Base-by-base conservation (phyloP, 2,113 vertebrate genomes). In the Lamprologus speciosus region DNA sequence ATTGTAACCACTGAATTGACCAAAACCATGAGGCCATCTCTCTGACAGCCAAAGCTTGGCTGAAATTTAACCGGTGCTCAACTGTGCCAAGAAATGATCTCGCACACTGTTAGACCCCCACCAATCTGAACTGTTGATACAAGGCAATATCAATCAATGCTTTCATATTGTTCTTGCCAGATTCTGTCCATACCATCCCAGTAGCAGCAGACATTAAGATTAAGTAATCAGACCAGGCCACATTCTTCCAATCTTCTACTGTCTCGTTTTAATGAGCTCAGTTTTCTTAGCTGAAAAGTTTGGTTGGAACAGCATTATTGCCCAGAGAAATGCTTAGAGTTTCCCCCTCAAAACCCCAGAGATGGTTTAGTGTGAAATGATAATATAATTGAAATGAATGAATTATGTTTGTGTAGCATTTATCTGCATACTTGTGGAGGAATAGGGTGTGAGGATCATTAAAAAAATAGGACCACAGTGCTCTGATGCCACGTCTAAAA, bases 91-190 rank as follows among this genome's bases (percentile, higher is more conserved):
- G 0, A 70, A 70, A 40, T 40, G 12, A 70, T 70, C 35, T 40
- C 0, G 5, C 12, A 13, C 35, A 40, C 7, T 40, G 35, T 40
- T 68, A 40, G 2, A 40, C 1, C 63, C 7, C 35, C 35, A 70
- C 12, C 35, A 70, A 9, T 40, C 63, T 70, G 35, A 70, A 21
- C 33, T 68, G 35, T 68, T 68, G 35, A 40, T 70, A 70, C 8
- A 42, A 23, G n/a, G n/a, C 65, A 70, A 0, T 0, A 42, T 68
- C 2, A 0, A 70, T 14, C 2, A 13, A 1, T 68, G 35, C 19
- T 8, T 68, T 68, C 19, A 14, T 21, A 37, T 68, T 68, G 7
- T 68, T 68, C 11, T 40, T 68, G 35, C 19, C 63, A 40, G 63
- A 70, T 9, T 23, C n/a, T 9, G 65, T 23, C 7, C 1, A 23